Base-by-base conservation (phyloP, 2,113 vertebrate genomes). In the Amblyornis subalaris region DNA sequence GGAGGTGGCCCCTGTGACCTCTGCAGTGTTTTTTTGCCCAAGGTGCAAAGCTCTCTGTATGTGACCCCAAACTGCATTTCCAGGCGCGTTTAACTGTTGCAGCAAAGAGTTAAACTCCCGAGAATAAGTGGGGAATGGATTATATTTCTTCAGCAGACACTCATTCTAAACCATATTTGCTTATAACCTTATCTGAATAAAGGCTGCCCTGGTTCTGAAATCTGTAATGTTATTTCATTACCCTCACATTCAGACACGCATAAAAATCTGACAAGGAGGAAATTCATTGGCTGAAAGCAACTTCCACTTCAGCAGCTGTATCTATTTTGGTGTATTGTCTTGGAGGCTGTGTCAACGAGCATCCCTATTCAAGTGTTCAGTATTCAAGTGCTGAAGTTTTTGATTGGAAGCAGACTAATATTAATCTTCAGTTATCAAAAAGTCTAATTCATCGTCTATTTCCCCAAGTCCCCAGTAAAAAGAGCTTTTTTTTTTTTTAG, bases 191-290 rank as follows among this genome's bases (percentile, higher is more conserved):
- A 85, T 93, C 71, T 88, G 91, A 85, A 93, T 80, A 93, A 91
- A 93, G 78, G 65, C 91, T 93, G 82, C 82, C 72, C 89, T 71
- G 85, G 48, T 95, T 95, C 93, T 94, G 78, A 91, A 91, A 86
- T 89, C 93, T 88, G 28, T 94, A 71, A 95, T 91, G 90, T 95
- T 88, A 86, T 95, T 95, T 95, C 90, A 91, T 96, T 97, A 91
- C 78, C 51, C 85, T 94, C 75, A 29, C 88, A 88, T 82, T 95
- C 78, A 88, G 85, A 90, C 78, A 35, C 1, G 67, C 94, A 95
- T 93, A 80, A 82, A 93, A 74, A 95, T 95, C 91, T 94, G 95
- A 95, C 89, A 94, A 58, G 93, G 64, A 67, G 85, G 80, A 60
- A 67, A 91, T 85, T 74, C 88, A 93, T 90, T 94, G 93, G 93